Conservation (phyloP, 2,797 vertebrate genomes). For the Cichlasoma orientale region DNA sequence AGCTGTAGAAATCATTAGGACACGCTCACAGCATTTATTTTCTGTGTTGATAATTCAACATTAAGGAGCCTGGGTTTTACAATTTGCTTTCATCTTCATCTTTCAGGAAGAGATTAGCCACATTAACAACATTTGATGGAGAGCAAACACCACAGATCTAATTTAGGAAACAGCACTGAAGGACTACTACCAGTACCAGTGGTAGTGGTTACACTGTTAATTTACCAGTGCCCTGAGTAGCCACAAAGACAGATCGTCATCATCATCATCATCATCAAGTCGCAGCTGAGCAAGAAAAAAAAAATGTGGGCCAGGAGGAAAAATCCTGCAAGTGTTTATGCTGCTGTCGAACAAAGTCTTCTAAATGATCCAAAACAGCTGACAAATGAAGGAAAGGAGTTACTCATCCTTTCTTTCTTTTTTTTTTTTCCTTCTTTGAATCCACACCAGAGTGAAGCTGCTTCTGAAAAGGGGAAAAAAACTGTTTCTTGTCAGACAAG, state of each 20-base stretch:
- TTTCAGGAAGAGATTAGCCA: slow-evolving; percentile 48
- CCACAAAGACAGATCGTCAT: slow-evolving; percentile 10
- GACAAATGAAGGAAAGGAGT: slow-evolving; percentile 23
- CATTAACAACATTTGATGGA: slow-evolving; percentile 45
- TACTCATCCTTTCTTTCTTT: slow-evolving; percentile 37
- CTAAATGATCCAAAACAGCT: slow-evolving; percentile 32
- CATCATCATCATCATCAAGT: slow-evolving; percentile 23
- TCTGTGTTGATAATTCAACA: slow-evolving; percentile 53
- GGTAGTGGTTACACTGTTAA: slow-evolving; percentile 7
- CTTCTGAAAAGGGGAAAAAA: slow-evolving; percentile 28
- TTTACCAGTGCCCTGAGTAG: neutral
- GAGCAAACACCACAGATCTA: slow-evolving; percentile 32
- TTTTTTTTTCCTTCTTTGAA: neutral
- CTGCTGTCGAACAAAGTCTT: slow-evolving; percentile 18
- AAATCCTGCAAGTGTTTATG: slow-evolving; percentile 5
- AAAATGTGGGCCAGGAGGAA: slow-evolving; percentile 3
- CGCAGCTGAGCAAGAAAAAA: slow-evolving; percentile 29
- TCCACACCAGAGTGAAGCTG: slow-evolving; percentile 27
- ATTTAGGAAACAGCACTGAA: slow-evolving; percentile 8
- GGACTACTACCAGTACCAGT: neutral
- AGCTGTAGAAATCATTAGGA: slow-evolving; percentile 73
- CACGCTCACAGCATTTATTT: slow-evolving; percentile 52
- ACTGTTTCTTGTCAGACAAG: slow-evolving; percentile 67
- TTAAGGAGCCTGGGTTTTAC: slow-evolving; percentile 48
- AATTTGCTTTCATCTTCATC: slow-evolving; percentile 48